A percentile compares a stretch with the other conserved stretches of the same genome.
These are phyloP conservation scores for Diplodus puntazzo DNA, from an alignment of 2,797 vertebrate species.

Conservation along the genomic window DNA sequence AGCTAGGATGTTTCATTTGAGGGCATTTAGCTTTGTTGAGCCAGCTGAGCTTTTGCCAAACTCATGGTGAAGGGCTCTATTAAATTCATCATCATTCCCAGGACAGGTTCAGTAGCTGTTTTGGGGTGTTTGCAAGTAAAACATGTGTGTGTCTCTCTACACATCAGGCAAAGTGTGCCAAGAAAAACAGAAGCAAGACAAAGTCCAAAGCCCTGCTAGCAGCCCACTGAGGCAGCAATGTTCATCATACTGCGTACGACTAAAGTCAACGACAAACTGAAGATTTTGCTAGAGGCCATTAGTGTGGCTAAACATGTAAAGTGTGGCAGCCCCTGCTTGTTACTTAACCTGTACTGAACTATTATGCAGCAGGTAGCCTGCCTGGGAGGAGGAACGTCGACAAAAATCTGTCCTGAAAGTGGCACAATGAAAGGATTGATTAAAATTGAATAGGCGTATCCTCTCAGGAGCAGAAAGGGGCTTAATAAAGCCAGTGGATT, in stretches of 20 bases:
- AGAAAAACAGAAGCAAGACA: slow-evolving; percentile 31
- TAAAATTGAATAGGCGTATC: slow-evolving; percentile 6
- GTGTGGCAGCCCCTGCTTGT: background rate
- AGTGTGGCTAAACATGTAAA: background rate
- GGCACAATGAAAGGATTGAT: slow-evolving; percentile 6
- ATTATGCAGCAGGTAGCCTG: too few species aligned
- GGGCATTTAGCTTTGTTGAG: slow-evolving; percentile 58
- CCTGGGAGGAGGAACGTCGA: too few species aligned
- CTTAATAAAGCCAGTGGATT: background rate
- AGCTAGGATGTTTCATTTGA: slow-evolving; percentile 66
- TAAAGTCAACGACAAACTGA: background rate
- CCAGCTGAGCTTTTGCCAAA: slow-evolving; percentile 62
- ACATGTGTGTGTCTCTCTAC: slow-evolving; percentile 20
- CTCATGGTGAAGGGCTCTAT: slow-evolving; percentile 51
- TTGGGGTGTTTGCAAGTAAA: slow-evolving; percentile 38
- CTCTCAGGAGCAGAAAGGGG: background rate
- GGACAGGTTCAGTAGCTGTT: slow-evolving; percentile 54
- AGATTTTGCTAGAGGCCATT: background rate
- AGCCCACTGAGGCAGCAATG: slow-evolving; percentile 1
- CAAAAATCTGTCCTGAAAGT: slow-evolving; percentile 1
- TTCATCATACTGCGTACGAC: slow-evolving; percentile 16
- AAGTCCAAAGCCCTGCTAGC: slow-evolving; percentile 11
- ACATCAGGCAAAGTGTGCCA: slow-evolving; percentile 15
- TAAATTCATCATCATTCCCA: slow-evolving; percentile 68
- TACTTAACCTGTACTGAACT: too few species aligned